phyloP scores from a whole-genome alignment of 2,113 vertebrate species.

The Anas platyrhynchos region DNA sequence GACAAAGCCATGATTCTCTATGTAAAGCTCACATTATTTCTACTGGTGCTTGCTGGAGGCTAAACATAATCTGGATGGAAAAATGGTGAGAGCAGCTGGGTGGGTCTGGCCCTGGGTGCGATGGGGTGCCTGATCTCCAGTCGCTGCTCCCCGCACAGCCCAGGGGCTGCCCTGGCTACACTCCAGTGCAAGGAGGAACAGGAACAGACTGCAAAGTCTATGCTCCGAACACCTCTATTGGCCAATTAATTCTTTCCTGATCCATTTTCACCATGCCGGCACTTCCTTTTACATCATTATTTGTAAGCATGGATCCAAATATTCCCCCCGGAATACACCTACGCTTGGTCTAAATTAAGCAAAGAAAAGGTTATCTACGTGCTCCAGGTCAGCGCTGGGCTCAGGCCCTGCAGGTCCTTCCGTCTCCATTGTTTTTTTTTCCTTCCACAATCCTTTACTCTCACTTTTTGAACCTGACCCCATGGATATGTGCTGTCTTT shows the following conservation, averaged over 20 bases:
- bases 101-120: not conserved
- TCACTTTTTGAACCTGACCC: not conserved
- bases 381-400: constrained; percentile 26
- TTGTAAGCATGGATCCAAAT: not conserved
- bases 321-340: not conserved
- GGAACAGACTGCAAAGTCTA: not conserved
- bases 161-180: not conserved
- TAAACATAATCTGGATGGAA: not conserved
- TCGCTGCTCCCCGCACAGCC: not conserved
- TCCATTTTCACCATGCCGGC: constrained; percentile 34
- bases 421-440: not conserved
- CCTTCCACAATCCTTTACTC: not conserved
- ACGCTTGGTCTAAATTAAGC: constrained; percentile 11
- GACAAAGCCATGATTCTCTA: not conserved
- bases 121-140: not conserved
- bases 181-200: not conserved
- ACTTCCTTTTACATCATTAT: constrained; percentile 49
- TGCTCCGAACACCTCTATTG: not conserved
- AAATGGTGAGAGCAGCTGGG: not conserved
- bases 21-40: not conserved
- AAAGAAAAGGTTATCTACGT: constrained; percentile 10
- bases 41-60: not conserved
- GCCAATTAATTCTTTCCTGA: constrained; percentile 20
- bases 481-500: not conserved
- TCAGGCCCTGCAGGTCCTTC: not conserved